Evolutionary conservation across 2,888 invertebrate genomes (phyloP).

Genomic region (Volucella bombylans): DNA sequence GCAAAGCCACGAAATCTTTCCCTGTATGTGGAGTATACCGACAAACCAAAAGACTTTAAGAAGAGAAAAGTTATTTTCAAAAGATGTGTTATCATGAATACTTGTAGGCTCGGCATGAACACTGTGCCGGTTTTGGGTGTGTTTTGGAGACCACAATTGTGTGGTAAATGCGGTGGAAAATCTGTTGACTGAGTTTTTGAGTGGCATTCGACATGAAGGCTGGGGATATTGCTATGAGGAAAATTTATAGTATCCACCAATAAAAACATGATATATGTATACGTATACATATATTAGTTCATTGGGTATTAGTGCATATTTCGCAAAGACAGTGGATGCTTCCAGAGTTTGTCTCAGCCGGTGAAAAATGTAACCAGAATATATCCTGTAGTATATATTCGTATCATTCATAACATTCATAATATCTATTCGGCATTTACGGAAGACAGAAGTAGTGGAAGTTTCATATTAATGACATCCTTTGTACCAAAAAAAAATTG

Average conservation of each 20-base stretch:
- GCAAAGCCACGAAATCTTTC: conserved; percentile 34
- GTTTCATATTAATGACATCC: too few relatives aligned
- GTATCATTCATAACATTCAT: too few relatives aligned
- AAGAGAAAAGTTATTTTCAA: conserved; percentile 27
- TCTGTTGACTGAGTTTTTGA: conserved; percentile 37
- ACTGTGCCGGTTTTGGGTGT: conserved; percentile 10
- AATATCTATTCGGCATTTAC: too few relatives aligned
- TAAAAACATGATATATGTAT: neutral
- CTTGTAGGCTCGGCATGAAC: neutral
- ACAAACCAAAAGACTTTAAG: conserved; percentile 24
- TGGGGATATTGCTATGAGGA: neutral
- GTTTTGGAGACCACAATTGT: conserved; percentile 42
- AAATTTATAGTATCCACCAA: neutral
- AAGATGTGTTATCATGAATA: conserved; percentile 10
- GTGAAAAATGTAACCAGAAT: too few relatives aligned
- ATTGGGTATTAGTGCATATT: too few relatives aligned
- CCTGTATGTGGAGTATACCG: neutral
- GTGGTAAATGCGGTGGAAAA: conserved; percentile 52
- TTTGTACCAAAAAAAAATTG: too few relatives aligned
- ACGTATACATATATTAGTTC: too few relatives aligned
- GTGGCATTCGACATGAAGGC: neutral
- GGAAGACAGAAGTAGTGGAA: too few relatives aligned
- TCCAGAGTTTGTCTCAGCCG: too few relatives aligned
- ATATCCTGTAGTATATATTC: too few relatives aligned
- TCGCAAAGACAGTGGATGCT: too few relatives aligned